phyloP scores from a whole-genome alignment of 2,888 invertebrate genomes.

The Gymnocheta viridis region DNA sequence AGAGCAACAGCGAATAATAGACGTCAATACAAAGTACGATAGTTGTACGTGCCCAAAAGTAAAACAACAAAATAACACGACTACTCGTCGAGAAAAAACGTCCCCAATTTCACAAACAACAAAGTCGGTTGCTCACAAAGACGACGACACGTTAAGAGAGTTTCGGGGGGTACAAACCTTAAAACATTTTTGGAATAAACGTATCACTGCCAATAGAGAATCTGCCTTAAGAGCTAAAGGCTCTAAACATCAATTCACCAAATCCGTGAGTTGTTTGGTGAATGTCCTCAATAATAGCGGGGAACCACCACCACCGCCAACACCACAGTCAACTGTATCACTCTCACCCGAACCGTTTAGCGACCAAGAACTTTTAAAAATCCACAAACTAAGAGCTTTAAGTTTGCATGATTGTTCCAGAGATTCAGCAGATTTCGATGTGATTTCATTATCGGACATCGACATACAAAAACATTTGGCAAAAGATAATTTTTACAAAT shows the following conservation, averaged over 20 bases:
- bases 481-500: constrained; percentile 82
- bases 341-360: not conserved
- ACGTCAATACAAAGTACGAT: constrained; percentile 26
- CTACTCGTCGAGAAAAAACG: constrained; percentile 68
- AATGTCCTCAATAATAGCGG: constrained; percentile 73
- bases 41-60: constrained; percentile 58
- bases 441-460: constrained; percentile 54
- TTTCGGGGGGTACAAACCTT: constrained; percentile 80
- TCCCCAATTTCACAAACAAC: not conserved
- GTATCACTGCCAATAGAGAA: constrained; percentile 75
- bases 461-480: constrained; percentile 72
- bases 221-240: constrained; percentile 67
- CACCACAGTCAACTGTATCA: constrained; percentile 26
- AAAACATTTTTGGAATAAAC: constrained; percentile 81
- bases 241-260: constrained; percentile 73
- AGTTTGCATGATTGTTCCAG: constrained; percentile 78
- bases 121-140: not conserved
- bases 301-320: constrained; percentile 70
- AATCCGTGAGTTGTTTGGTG: constrained; percentile 78
- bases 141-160: constrained; percentile 74
- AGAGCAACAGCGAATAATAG: constrained; percentile 43
- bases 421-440: constrained; percentile 48
- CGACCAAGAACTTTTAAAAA: constrained; percentile 41
- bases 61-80: constrained; percentile 54
- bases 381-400: constrained; percentile 76